Evolutionary conservation across 2,888 invertebrate genomes (phyloP).

Genomic region (Bellardia pandia): DNA sequence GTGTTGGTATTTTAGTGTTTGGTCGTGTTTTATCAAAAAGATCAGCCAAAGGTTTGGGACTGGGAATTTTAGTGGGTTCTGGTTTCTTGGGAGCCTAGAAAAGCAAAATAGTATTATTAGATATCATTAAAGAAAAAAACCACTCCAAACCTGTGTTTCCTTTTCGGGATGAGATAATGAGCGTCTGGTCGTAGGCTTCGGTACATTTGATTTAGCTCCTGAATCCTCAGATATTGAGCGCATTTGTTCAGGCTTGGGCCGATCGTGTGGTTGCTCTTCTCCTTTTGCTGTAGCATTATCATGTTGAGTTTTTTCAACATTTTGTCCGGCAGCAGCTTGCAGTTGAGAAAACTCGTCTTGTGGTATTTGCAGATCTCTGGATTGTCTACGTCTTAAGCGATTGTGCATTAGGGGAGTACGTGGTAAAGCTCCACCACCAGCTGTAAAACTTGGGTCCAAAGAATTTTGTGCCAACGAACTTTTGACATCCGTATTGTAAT

Average conservation of each 20-base stretch:
- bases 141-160: conserved; percentile 79
- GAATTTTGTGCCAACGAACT: conserved; percentile 67
- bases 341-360: conserved; percentile 77
- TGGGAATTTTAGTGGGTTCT: conserved; percentile 82
- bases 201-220: conserved; percentile 78
- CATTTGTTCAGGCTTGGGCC: conserved; percentile 83
- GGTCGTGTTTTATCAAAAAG: conserved; percentile 81
- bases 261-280: conserved; percentile 71
- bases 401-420: conserved; percentile 81
- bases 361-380: conserved; percentile 79
- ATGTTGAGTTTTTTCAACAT: conserved; percentile 64
- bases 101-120: conserved; percentile 7
- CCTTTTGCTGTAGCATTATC: conserved; percentile 13
- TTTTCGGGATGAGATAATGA: conserved; percentile 84
- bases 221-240: conserved; percentile 83
- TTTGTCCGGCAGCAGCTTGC: conserved; percentile 60
- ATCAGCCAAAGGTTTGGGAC: conserved; percentile 82
- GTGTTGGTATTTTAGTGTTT: conserved; percentile 80
- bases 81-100: conserved; percentile 79
- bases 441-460: conserved; percentile 46
- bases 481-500: conserved; percentile 75
- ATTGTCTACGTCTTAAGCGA: conserved; percentile 79
- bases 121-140: neutral
- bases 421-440: conserved; percentile 77
- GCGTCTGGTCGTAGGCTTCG: conserved; percentile 82